Percentiles rank a stretch among this genome's conserved stretches.
Evolutionary conservation across 53 echinoderm and acorn worm species (phyloP).

Genomic region (Temnopleurus reevesii): DNA sequence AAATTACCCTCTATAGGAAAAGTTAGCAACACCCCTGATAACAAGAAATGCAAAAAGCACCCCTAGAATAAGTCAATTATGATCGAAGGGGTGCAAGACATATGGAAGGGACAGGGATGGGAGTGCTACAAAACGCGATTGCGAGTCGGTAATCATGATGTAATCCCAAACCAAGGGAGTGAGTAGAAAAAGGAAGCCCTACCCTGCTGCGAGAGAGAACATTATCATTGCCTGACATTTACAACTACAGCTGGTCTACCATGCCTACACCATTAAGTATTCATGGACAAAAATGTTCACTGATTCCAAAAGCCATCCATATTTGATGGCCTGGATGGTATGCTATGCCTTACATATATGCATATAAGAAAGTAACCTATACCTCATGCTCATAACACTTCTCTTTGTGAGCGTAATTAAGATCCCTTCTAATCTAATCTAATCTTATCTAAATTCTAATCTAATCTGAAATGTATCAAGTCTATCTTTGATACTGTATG

Average conservation of each 20-base stretch:
- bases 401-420: no score
- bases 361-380: no score
- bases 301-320: slow-evolving; percentile 30
- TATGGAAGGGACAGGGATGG: not conserved
- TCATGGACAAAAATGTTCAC: slow-evolving; percentile 38
- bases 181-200: not conserved
- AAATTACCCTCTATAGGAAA: no score
- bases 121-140: not conserved
- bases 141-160: not conserved
- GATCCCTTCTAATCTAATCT: no score
- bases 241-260: not conserved
- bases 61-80: not conserved
- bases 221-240: slow-evolving; percentile 45
- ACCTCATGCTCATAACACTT: no score
- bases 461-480: no score
- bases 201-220: slow-evolving; percentile 5
- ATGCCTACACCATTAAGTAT: slow-evolving; percentile 23
- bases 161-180: not conserved
- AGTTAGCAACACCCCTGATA: no score
- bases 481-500: no score
- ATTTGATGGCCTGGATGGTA: not conserved
- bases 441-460: no score
- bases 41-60: no score
- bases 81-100: not conserved
- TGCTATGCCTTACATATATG: no score